phyloP scores from a whole-genome alignment of 2,797 vertebrate genomes.

The Pantherophis vulpinus region DNA sequence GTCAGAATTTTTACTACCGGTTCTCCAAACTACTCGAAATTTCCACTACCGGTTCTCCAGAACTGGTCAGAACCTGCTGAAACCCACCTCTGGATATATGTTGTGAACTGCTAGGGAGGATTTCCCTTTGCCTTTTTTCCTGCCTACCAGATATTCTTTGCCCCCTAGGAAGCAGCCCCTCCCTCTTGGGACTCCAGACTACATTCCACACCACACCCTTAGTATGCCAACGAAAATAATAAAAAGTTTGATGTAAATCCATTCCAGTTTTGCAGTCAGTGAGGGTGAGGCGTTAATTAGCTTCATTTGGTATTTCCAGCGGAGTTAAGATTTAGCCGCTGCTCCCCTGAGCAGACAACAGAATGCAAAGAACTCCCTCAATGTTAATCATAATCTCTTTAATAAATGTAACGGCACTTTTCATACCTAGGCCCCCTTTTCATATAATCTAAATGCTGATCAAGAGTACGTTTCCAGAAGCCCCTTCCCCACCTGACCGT shows the following conservation, averaged over 20 bases:
- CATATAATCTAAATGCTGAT: background rate
- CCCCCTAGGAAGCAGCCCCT: too few relatives aligned
- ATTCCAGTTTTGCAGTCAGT: background rate
- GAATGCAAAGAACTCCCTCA: background rate
- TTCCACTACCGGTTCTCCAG: too few relatives aligned
- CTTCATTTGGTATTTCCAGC: background rate
- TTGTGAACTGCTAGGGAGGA: too few relatives aligned
- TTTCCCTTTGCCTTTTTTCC: too few relatives aligned
- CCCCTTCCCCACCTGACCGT: too few relatives aligned
- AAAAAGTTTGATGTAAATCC: background rate
- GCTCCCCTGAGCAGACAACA: background rate
- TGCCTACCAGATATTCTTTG: too few relatives aligned
- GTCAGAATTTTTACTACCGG: too few relatives aligned
- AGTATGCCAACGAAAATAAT: background rate
- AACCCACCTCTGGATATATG: too few relatives aligned
- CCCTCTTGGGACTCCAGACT: too few relatives aligned
- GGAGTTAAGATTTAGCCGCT: background rate
- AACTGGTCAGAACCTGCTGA: too few relatives aligned
- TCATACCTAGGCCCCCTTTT: background rate
- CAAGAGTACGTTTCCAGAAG: background rate
- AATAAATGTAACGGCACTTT: background rate
- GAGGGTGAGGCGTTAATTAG: background rate
- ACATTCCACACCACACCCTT: too few relatives aligned
- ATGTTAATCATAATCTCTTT: background rate
- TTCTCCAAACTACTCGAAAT: too few relatives aligned